These are phyloP conservation scores for Empidonax traillii DNA, from an alignment of 2,113 vertebrate genomes.

Conservation along the genomic window DNA sequence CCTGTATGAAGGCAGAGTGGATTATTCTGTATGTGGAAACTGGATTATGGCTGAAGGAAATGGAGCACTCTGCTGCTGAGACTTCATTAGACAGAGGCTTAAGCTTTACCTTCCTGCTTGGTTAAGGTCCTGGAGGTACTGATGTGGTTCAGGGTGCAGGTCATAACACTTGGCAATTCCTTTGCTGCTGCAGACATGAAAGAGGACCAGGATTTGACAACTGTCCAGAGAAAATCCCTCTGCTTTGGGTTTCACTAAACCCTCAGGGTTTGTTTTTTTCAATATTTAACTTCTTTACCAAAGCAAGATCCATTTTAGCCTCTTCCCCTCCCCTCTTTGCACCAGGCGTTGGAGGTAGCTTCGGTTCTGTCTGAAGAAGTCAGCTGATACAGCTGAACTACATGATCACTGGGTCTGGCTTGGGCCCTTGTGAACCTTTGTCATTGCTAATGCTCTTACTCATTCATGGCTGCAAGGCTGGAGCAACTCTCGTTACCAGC, in stretches of 20 bases:
- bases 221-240: not conserved
- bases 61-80: not conserved
- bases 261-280: not conserved
- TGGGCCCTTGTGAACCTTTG: not conserved
- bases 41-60: conserved; percentile 51
- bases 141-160: not conserved
- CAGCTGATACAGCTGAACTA: not conserved
- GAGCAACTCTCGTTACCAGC: not conserved
- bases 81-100: conserved; percentile 17
- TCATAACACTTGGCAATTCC: not conserved
- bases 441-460: not conserved
- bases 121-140: not conserved
- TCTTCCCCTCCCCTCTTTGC: not conserved
- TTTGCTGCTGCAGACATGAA: not conserved
- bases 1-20: conserved; percentile 6
- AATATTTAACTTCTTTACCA: not conserved
- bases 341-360: not conserved
- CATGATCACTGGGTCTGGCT: not conserved
- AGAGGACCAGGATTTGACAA: not conserved
- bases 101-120: not conserved
- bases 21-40: conserved; percentile 47
- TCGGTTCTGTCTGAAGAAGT: not conserved
- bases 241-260: not conserved
- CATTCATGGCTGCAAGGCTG: not conserved
- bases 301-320: not conserved